Percentiles rank a stretch among this genome's conserved stretches.
These are phyloP conservation scores for Molanna angustata DNA, from an alignment of 2,888 invertebrate species.

Conservation along the genomic window DNA sequence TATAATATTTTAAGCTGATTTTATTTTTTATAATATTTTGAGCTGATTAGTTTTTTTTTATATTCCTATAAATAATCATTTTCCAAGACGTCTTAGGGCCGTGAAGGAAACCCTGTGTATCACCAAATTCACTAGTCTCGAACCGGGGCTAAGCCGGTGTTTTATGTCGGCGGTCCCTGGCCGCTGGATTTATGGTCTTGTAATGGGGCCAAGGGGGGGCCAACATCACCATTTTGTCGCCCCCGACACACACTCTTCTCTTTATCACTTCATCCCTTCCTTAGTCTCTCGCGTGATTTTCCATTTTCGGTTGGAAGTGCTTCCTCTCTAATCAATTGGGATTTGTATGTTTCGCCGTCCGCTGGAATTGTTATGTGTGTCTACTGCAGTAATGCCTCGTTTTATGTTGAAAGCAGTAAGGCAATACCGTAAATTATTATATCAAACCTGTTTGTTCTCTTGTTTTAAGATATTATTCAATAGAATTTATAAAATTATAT, in stretches of 20 bases:
- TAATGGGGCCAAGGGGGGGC: constrained; percentile 63
- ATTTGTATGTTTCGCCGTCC: constrained; percentile 23
- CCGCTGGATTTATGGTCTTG: constrained; percentile 57
- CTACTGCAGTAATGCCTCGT: not conserved
- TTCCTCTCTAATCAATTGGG: constrained; percentile 25
- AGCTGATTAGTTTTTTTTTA: not conserved
- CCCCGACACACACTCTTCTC: constrained; percentile 33
- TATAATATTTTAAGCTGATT: too few relatives aligned
- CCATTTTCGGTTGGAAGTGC: too few relatives aligned
- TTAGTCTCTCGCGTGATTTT: not conserved
- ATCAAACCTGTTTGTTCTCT: too few relatives aligned
- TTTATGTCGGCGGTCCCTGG: constrained; percentile 32
- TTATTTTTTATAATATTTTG: not conserved
- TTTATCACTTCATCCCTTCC: constrained; percentile 27
- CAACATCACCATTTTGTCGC: constrained; percentile 60
- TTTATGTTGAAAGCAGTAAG: too few relatives aligned
- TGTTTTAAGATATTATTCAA: too few relatives aligned
- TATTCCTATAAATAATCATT: not conserved
- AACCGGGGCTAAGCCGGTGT: constrained; percentile 31
- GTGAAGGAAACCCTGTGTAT: too few relatives aligned
- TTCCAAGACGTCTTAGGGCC: not conserved
- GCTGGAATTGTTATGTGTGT: not conserved
- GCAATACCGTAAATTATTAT: too few relatives aligned
- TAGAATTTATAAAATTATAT: too few relatives aligned
- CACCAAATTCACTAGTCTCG: too few relatives aligned